Base-by-base conservation (phyloP, 1,140 invertebrate genomes). In the Panagrolaimus sp. region DNA sequence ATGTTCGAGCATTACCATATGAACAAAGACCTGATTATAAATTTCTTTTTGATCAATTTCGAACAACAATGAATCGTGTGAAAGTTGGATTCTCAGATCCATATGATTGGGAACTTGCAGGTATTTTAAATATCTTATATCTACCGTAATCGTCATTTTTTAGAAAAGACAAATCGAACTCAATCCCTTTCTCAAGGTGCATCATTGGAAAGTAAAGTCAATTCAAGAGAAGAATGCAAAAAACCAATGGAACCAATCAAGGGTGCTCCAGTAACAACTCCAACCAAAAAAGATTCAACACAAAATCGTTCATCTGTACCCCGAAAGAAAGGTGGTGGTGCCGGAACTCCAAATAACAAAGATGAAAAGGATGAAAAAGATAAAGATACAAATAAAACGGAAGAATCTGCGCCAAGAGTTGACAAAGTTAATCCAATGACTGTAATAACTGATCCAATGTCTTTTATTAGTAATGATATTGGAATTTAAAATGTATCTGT, bases 31-130 rank as follows among this genome's bases (percentile, higher is more conserved):
- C 71, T 14, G 44, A 71, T 43, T 71, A 71, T 43, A 46, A 26
- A 43, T 48, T 71, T 8, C 69, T 71, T n/a, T 71, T 69, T 46
- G 71, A 71, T 48, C 28, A 52, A 52, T 32, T 71, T 14, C 9
- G 66, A 12, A 26, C 44, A 4, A n/a, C 70, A 9, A 73, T 71
- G 52, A 28, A 38, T 17, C 69, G 45, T 14, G n/a, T 63, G 38
- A 70, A 71, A 26, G 44, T 43, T 12, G 43, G 9, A 5, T 71
- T 73, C 43, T 21, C 17, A 12, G 70, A 62, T 43, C 71, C 55
- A 15, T 73, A 66, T 44, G 71, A 71, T 44, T 71, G 71, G 71
- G 70, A 73, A 48, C 1, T 21, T 12, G 52, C 32, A 38, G 32
- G 32, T 38, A 38, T 38, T 2, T 38, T 4, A 4, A 7, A 2